A percentile compares a stretch with the other conserved stretches of the same genome.
phyloP scores from a whole-genome alignment of 2,888 invertebrate species.

The Drosophila prostipennis region DNA sequence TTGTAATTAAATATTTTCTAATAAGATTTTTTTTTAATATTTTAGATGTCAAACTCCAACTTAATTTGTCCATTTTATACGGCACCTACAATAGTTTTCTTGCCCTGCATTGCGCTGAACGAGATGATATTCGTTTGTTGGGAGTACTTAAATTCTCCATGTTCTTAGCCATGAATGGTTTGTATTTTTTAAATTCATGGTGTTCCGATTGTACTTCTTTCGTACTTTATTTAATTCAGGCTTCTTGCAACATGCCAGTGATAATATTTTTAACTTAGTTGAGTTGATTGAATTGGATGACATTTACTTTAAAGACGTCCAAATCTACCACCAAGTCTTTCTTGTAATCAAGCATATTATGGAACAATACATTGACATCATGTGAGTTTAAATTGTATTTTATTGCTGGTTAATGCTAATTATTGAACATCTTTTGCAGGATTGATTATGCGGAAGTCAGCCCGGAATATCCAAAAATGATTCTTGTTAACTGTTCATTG shows the following conservation, averaged over 20 bases:
- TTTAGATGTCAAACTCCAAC: constrained; percentile 36
- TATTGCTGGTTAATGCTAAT: neutral
- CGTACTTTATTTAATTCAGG: constrained; percentile 37
- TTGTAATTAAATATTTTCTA: too few relatives aligned
- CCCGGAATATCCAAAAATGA: constrained; percentile 13
- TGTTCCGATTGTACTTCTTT: too few relatives aligned
- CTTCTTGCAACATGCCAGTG: constrained; percentile 56
- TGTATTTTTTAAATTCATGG: neutral
- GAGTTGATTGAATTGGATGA: constrained; percentile 10
- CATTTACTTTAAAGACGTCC: constrained; percentile 5
- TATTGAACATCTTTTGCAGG: neutral
- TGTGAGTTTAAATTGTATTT: constrained; percentile 3
- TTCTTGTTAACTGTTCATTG: constrained; percentile 21
- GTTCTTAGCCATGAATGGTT: constrained; percentile 63
- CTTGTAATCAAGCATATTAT: constrained; percentile 12
- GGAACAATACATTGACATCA: constrained; percentile 26
- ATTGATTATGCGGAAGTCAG: constrained; percentile 6
- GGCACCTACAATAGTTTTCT: constrained; percentile 52
- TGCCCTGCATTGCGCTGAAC: constrained; percentile 45
- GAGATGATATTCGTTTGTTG: constrained; percentile 54
- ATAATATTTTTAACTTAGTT: constrained; percentile 46
- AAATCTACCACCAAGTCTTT: constrained; percentile 3
- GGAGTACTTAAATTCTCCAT: constrained; percentile 53
- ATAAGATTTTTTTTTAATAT: too few relatives aligned
- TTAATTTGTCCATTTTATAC: constrained; percentile 51